Conservation (phyloP, 2,888 invertebrate genomes). For the Lysandra coridon region DNA sequence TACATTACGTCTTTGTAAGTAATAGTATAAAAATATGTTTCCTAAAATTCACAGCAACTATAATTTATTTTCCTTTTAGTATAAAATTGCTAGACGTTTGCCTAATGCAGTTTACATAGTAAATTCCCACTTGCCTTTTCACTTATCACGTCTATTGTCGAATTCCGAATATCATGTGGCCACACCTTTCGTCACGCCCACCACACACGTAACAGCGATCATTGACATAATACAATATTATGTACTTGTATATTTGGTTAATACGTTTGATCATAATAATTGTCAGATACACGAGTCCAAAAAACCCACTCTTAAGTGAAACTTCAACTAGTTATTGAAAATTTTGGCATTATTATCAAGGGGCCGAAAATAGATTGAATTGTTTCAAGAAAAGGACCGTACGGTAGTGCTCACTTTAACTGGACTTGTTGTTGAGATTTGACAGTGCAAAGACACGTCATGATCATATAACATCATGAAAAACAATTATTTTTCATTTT, state of each 20-base stretch:
- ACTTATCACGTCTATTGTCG: constrained; percentile 8
- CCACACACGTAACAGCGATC: not conserved
- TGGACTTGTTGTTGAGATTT: no score
- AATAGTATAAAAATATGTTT: not conserved
- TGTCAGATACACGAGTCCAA: not conserved
- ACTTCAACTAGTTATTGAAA: no score
- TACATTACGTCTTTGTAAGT: not conserved
- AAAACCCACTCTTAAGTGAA: not conserved
- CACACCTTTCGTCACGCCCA: constrained; percentile 27
- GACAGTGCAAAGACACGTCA: no score
- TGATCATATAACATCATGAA: no score
- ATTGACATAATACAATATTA: not conserved
- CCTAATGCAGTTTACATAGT: not conserved
- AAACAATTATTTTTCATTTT: no score
- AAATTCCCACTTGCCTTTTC: not conserved
- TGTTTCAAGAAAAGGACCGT: no score
- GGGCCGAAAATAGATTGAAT: no score
- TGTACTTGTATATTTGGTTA: not conserved
- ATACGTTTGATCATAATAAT: not conserved
- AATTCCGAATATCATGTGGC: constrained; percentile 5
- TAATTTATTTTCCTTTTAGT: not conserved
- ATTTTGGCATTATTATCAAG: no score
- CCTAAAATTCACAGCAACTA: not conserved
- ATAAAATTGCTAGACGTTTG: not conserved
- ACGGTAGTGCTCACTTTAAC: no score